Evolutionary conservation across 2,797 vertebrate genomes (phyloP).

Genomic region (Chloroceryle inda): DNA sequence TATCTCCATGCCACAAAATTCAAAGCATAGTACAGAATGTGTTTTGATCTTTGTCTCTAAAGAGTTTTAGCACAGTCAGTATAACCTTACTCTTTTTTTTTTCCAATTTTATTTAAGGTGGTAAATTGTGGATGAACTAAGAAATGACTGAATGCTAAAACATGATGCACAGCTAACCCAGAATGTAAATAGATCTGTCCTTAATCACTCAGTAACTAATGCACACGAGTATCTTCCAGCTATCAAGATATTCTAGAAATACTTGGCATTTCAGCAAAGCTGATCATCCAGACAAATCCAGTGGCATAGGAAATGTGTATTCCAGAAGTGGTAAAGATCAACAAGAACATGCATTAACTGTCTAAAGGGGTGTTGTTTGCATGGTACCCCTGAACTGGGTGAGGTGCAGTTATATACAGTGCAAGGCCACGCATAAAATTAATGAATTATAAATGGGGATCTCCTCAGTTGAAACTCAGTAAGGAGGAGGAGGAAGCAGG

Average conservation of each 20-base stretch:
- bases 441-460: slow-evolving; percentile 14
- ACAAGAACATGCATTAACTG: neutral
- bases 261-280: neutral
- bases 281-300: neutral
- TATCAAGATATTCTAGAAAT: neutral
- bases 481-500: neutral
- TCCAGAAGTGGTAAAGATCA: neutral
- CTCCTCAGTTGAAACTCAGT: slow-evolving; percentile 9
- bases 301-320: neutral
- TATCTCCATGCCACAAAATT: neutral
- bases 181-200: neutral
- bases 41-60: neutral
- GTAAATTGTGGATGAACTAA: neutral
- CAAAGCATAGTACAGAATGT: neutral
- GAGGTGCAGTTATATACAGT: neutral
- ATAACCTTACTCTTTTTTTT: neutral
- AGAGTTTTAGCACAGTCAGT: neutral
- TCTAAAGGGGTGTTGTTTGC: neutral
- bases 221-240: neutral
- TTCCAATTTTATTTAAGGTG: neutral
- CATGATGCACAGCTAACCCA: neutral
- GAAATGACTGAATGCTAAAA: neutral
- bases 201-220: neutral
- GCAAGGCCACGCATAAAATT: neutral
- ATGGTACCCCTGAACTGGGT: neutral